Evolutionary conservation across 2,113 vertebrate genomes (phyloP), one percentile per base, ranked within the genome.

Genomic region (Ceyx margarethae): DNA sequence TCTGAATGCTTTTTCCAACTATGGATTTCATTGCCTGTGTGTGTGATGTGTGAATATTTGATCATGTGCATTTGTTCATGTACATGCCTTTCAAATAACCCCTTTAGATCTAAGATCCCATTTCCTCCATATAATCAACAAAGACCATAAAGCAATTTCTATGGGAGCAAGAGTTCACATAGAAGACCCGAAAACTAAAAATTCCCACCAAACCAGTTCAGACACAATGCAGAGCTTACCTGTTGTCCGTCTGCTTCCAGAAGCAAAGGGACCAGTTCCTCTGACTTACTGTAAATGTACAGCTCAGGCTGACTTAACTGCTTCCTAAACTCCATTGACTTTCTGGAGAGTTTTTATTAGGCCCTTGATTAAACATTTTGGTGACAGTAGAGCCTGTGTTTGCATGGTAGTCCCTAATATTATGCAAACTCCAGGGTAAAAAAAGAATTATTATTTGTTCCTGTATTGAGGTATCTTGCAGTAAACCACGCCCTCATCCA

Each of bases 131-230:
- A 69, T 20, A 91, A 85, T 94, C 94, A 95, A 87, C 94, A 95
- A 92, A 91, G 94, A 92, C 94, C 81, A 51, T 95, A 91, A 94
- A 95, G 85, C 81, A 94, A 93, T 94, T 94, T 94, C 94, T 96
- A 64, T 20, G 87, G 84, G 84, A 95, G 91, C 94, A 95, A 94
- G 95, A 95, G 89, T 95, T 95, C 91, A 91, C 61, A 2, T 15
- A 43, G 75, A 93, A 89, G 84, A 94, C 91, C 91, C 79, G 85
- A 96, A 96, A 95, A 89, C 81, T 82, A 45, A 85, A 90, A 95
- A 91, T 96, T 95, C 87, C 92, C 92, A 96, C 84, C 92, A 85
- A 90, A 92, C 94, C 89, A 89, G 94, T 95, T 96, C 91, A 93
- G 93, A 94, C 87, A 95, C 89, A 93, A 91, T 80, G 53, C 74